Conservation (phyloP, 2,888 invertebrate genomes). For the Ceraclea dissimilis region DNA sequence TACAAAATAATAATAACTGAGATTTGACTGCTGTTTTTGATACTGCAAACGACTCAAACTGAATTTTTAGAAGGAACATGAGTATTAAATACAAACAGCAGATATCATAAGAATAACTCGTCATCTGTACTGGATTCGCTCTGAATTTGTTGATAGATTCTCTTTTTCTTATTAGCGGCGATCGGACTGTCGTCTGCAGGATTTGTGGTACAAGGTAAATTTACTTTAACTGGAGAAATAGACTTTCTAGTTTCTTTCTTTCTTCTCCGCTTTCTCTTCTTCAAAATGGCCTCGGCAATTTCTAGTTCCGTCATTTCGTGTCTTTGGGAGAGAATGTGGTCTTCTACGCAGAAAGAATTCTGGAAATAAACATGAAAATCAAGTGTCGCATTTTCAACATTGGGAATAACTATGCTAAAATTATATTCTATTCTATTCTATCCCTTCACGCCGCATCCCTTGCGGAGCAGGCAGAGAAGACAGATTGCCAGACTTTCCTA, state of each 20-base stretch:
- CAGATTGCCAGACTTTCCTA: too few relatives aligned
- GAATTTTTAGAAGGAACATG: too few relatives aligned
- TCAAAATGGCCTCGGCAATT: conserved; percentile 51
- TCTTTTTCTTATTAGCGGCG: conserved; percentile 32
- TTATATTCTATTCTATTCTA: too few relatives aligned
- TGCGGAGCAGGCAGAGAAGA: too few relatives aligned
- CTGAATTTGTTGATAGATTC: conserved; percentile 34
- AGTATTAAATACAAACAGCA: too few relatives aligned
- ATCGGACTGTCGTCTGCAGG: conserved; percentile 34
- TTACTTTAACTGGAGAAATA: not conserved
- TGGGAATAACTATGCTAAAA: too few relatives aligned
- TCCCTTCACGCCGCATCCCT: too few relatives aligned
- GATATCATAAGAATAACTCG: conserved; percentile 5
- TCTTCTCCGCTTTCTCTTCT: conserved; percentile 35
- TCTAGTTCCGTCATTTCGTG: conserved; percentile 52
- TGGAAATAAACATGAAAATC: conserved; percentile 35
- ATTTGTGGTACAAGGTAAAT: not conserved
- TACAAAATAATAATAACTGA: too few relatives aligned
- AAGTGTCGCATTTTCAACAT: not conserved
- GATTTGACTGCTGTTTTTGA: too few relatives aligned
- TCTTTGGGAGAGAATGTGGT: conserved; percentile 45
- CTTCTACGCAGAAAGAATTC: conserved; percentile 60
- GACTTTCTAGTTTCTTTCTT: conserved; percentile 24
- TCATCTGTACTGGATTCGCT: conserved; percentile 38
- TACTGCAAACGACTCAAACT: too few relatives aligned